Evolutionary conservation across 2,113 vertebrate species (phyloP), one percentile per base, ranked within the genome.

Genomic region (Siphamia tubifer): DNA sequence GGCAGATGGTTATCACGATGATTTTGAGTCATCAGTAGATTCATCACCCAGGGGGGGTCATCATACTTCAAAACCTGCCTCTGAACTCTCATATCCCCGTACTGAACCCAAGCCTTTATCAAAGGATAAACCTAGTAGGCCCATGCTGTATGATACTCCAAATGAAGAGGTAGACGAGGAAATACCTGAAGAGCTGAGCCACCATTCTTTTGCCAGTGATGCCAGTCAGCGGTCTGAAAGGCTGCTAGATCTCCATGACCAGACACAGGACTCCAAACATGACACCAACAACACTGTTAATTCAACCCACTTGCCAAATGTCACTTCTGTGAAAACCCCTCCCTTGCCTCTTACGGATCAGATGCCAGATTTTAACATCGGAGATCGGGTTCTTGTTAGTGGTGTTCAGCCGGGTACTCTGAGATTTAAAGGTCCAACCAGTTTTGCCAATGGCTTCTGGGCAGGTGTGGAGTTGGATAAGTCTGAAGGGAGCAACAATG

Each of bases 371-470:
- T 96, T 97, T 81, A 89, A 32, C 35, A 74, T 98, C 16, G 97
- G 94, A 10, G 96, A 96, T 44, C 70, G 96, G 61, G 96, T 98
- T 8, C 90, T 99, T 16, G 95, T 98, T 3, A 95, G 95, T 43
- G 87, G 92, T 6, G 90, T 98, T 47, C 96, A 98, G 13, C 95
- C 96, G 28, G 98, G 98, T 28, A 98, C 90, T 0, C 63, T 99
- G 31, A 84, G 90, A 54, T 98, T 98, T 84, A 98, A 98, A 91
- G 98, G 96, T 8, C 77, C 86, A 11, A 97, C 97, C 31, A 90
- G 88, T 49, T 98, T 99, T 84, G 96, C 96, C 21, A 93, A 94
- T 79, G 96, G 96, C 3, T 94, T 96, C 87, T 98, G 96, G 98
- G 96, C 95, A 23, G 98, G 98, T 0, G 96, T 98, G 32, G 97